phyloP scores from a whole-genome alignment of 2,797 vertebrate genomes.

The Syncerus caffer region DNA sequence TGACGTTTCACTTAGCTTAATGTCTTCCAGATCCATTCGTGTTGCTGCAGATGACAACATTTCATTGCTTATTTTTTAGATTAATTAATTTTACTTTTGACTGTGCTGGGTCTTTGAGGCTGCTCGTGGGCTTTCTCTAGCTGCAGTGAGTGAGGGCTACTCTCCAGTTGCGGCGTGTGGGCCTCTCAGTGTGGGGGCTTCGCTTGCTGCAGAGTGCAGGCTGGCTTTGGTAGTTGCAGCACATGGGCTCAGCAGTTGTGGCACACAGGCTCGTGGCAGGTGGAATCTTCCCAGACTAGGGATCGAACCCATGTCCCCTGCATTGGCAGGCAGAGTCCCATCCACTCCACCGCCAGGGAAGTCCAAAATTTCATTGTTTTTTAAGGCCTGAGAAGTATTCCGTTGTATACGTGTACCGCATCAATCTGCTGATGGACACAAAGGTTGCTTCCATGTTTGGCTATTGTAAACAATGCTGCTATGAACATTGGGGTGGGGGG shows the following conservation, averaged over 20 bases:
- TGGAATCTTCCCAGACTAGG: not conserved
- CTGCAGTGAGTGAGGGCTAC: not conserved
- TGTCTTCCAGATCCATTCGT: not conserved
- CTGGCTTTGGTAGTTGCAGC: not conserved
- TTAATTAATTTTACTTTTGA: not conserved
- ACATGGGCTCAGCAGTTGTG: not conserved
- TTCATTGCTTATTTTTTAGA: not conserved
- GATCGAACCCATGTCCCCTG: not conserved
- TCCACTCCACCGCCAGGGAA: not conserved
- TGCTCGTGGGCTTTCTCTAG: not conserved
- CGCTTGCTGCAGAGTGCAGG: not conserved
- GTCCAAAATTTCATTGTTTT: not conserved
- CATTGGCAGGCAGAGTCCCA: not conserved
- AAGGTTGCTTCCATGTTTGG: not conserved
- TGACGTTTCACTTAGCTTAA: not conserved
- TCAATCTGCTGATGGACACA: not conserved
- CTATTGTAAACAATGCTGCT: not conserved
- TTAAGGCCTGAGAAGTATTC: not conserved
- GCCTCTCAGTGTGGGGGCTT: not conserved
- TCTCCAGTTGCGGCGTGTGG: fast-evolving
- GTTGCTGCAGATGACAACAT: not conserved
- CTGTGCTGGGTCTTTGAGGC: not conserved
- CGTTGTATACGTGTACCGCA: not conserved
- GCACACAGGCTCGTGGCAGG: not conserved
- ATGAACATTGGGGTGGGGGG: too few relatives aligned